Evolutionary conservation across 2,113 vertebrate genomes (phyloP), one percentile per base, ranked within the genome.

Genomic region (Trematocara variabile): DNA sequence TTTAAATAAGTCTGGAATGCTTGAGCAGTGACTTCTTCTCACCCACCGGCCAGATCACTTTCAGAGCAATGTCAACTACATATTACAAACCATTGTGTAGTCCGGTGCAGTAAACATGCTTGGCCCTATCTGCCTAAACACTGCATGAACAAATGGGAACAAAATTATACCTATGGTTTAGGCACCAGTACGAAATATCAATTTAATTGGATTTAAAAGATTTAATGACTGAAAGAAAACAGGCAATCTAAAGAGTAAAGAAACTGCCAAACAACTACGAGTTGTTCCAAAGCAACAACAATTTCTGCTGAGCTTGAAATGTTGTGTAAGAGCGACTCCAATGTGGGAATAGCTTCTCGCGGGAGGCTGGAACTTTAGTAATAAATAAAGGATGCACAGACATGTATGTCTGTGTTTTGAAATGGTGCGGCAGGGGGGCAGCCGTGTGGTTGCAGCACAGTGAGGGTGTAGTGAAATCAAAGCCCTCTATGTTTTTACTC

Each of bases 391-490:
- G 85, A 89, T 83, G 65, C 44, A 52, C 30, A 81, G 16, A 82
- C 60, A 44, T 80, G 73, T 80, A 84, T 82, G 75, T 70, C 86
- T 80, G 79, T 46, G 55, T 80, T 82, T 79, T 63, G 85, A 92
- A 83, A 68, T 80, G 73, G 28, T 53, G 65, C 34, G 79, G 88
- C 81, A 53, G 90, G 93, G 82, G 80, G 79, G 79, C 75, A 77
- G 79, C 63, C 8, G 39, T 89, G 92, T 86, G 88, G 86, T 82
- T 83, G 81, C 33, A 89, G 70, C 86, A 63, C 91, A 91, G 90
- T 86, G 80, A 89, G 91, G 88, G 84, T 91, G 79, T 55, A 78
- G 82, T 88, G 81, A 91, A 93, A 92, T 92, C 85, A 91, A 93
- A 92, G 88, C 86, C 48, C 54, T 82, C 68, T 78, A 93, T 80